phyloP scores from a whole-genome alignment of 1,140 invertebrate species.

The Venturia canescens region DNA sequence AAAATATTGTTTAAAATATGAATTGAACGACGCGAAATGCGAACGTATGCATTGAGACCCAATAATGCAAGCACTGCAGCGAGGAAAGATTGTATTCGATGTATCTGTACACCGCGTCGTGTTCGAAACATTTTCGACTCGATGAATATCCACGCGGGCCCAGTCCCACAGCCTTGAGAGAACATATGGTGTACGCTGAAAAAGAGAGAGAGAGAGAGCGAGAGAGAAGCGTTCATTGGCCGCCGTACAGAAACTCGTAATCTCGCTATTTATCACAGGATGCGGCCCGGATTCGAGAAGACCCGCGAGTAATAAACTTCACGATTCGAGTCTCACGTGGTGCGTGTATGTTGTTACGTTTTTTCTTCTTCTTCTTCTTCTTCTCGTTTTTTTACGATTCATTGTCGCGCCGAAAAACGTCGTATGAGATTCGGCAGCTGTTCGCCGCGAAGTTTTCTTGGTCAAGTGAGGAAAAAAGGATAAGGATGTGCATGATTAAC shows the following conservation, averaged over 20 bases:
- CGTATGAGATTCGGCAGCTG: conserved; percentile 35
- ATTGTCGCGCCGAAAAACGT: conserved; percentile 21
- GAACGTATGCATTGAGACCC: not conserved
- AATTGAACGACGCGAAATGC: not conserved
- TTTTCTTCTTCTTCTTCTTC: conserved; percentile 29
- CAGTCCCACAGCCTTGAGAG: conserved; percentile 66
- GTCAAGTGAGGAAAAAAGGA: not conserved
- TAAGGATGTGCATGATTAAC: not conserved
- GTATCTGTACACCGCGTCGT: not conserved
- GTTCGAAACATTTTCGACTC: conserved; percentile 17
- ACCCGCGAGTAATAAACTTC: conserved; percentile 56
- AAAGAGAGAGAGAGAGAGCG: conserved; percentile 28
- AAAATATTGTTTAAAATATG: not conserved
- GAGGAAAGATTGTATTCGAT: conserved; percentile 8
- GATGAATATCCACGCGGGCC: conserved; percentile 48
- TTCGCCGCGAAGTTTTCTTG: not conserved
- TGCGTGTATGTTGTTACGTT: conserved; percentile 48
- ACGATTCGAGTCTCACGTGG: conserved; percentile 58
- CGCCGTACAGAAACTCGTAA: conserved; percentile 65
- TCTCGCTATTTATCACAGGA: conserved; percentile 74
- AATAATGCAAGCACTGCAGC: not conserved
- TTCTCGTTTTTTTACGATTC: conserved; percentile 31
- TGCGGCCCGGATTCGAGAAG: conserved; percentile 57
- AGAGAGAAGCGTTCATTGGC: conserved; percentile 62
- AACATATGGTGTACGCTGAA: conserved; percentile 71